phyloP scores from a whole-genome alignment of 2,888 invertebrate species.

The Merodon equestris region DNA sequence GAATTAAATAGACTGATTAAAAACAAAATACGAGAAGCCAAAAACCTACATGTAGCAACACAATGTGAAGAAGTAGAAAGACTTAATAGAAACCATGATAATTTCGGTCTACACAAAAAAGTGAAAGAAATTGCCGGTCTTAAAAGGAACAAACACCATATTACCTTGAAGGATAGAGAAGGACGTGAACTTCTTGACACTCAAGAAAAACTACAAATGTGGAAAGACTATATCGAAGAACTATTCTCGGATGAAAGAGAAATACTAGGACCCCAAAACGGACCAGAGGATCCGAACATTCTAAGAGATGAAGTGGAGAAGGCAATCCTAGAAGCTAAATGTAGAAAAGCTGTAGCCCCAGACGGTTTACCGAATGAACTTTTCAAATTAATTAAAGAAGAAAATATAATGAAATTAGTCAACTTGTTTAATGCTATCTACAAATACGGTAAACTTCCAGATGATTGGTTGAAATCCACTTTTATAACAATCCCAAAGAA shows the following conservation, averaged over 20 bases:
- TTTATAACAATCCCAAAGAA: slow-evolving; percentile 7
- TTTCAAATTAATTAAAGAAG: not conserved
- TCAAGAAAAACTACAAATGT: not conserved
- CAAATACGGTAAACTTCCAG: not conserved
- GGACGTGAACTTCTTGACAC: slow-evolving; percentile 5
- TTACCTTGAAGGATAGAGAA: not conserved
- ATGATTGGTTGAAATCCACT: slow-evolving; percentile 1
- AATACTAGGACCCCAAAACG: not conserved
- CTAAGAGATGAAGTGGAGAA: not conserved
- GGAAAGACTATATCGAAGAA: slow-evolving; percentile 1
- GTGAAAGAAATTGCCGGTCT: slow-evolving; percentile 7
- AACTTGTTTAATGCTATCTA: slow-evolving; percentile 2
- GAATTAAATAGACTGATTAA: not conserved
- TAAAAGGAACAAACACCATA: not conserved
- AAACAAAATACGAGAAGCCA: slow-evolving; percentile 1
- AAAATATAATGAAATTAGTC: not conserved
- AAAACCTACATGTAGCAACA: not conserved
- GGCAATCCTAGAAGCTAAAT: not conserved
- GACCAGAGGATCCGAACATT: not conserved
- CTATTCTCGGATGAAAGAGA: slow-evolving; percentile 3
- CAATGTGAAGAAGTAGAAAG: no score
- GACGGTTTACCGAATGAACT: slow-evolving; percentile 1
- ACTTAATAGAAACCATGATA: no score
- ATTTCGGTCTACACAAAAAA: slow-evolving; percentile 9
- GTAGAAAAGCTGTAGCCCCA: not conserved